Evolutionary conservation across 2,888 invertebrate genomes (phyloP).

Genomic region (Cenopis cana): DNA sequence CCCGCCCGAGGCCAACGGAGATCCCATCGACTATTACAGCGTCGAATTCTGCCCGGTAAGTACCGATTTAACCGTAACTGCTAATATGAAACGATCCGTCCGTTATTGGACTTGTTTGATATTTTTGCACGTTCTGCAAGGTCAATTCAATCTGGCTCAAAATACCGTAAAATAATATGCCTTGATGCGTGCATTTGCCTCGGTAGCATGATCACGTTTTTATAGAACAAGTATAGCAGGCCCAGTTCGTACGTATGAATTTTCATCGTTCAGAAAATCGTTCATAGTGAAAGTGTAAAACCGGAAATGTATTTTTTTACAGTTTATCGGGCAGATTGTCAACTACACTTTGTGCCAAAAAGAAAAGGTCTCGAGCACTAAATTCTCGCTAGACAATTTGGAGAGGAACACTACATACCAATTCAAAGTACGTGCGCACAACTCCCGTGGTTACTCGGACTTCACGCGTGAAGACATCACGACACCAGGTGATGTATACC

Average conservation of each 20-base stretch:
- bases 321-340: conserved; percentile 35
- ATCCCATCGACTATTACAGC: conserved; percentile 67
- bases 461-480: conserved; percentile 49
- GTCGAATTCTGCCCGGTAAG: conserved; percentile 72
- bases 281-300: too few relatives aligned
- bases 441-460: conserved; percentile 68
- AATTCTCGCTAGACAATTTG: conserved; percentile 31
- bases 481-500: conserved; percentile 57
- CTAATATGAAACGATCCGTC: conserved; percentile 12
- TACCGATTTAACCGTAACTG: conserved; percentile 25
- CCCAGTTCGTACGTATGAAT: too few relatives aligned
- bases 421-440: conserved; percentile 71
- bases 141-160: too few relatives aligned
- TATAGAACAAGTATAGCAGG: too few relatives aligned
- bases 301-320: not conserved
- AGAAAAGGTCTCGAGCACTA: conserved; percentile 17
- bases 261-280: too few relatives aligned
- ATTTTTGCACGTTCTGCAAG: not conserved
- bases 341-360: conserved; percentile 30
- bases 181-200: too few relatives aligned
- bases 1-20: conserved; percentile 64
- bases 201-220: too few relatives aligned
- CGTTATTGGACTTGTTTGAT: not conserved
- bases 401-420: conserved; percentile 65
- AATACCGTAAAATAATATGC: not conserved